Evolutionary conservation across 1,140 invertebrate genomes (phyloP), one percentile per base, ranked within the genome.

Genomic region (Pomacea maculata): DNA sequence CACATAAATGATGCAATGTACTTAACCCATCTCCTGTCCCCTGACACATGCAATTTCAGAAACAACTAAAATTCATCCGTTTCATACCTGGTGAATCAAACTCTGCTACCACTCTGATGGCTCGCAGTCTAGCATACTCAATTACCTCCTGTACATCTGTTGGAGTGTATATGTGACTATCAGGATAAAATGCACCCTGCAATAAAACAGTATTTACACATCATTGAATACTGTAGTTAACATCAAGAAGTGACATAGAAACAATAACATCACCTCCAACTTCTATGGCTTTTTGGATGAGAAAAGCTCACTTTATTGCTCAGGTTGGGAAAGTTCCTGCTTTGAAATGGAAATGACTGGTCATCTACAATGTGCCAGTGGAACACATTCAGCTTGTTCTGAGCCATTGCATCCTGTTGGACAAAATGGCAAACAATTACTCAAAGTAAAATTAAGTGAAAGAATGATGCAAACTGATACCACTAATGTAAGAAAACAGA

Each of bases 351-450:
- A 90, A 98, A 98, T 84, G 96, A 95, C 83, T 96, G 95, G 88
- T 97, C 96, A 89, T 98, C 97, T 0, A 96, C 95, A 45, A 98
- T 95, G 89, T 98, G 97, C 97, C 97, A 98, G 89, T 98, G 97
- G 80, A 98, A 95, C 0, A 98, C 96, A 90, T 98, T 98, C 79
- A 97, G 91, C 91, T 98, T 98, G 89, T 96, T 97, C 84, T 95
- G 95, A 5, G 95, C 93, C 96, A 98, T 96, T 0, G 95, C 88
- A 83, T 93, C 92, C 91, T 92, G 61, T 17, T 10, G 34, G 25
- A 17, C 0, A 73, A 14, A 9, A 57, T 57, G 55, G 55, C 55
- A 61, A 61, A 14, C 57, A 61, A 61, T 61, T 61, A 61, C 57
- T 14, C 1, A 61, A 61, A 61, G 34, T 45, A 45, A 45, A 45